Evolutionary conservation across 2,888 invertebrate genomes (phyloP).

Genomic region (Caradrina kadenii): DNA sequence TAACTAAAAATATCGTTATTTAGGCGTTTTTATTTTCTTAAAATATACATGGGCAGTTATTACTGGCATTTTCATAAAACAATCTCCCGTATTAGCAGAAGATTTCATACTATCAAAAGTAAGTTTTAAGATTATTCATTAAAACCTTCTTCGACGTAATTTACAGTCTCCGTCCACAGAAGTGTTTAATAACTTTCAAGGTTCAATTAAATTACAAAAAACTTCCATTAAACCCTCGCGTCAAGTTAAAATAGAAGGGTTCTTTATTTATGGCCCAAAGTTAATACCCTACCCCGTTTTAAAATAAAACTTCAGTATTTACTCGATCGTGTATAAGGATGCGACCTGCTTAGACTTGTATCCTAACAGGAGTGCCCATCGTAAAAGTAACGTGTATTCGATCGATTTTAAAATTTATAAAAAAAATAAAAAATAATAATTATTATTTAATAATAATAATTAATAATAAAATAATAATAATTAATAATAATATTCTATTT

Average conservation of each 20-base stretch:
- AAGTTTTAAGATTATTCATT: neutral
- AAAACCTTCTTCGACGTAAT: neutral
- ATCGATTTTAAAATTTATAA: neutral
- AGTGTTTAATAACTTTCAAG: neutral
- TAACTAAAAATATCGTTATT: too few relatives aligned
- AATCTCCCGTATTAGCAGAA: too few relatives aligned
- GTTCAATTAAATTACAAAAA: neutral
- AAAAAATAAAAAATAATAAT: too few relatives aligned
- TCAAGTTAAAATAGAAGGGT: neutral
- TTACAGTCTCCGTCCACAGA: neutral
- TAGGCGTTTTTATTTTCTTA: too few relatives aligned
- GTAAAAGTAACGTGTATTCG: neutral
- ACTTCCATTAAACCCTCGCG: neutral
- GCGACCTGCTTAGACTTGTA: neutral
- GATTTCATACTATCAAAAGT: too few relatives aligned
- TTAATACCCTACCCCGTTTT: neutral
- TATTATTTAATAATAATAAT: too few relatives aligned
- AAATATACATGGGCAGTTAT: too few relatives aligned
- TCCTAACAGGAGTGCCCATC: neutral
- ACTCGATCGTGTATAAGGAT: conserved; percentile 1
- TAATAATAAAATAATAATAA: too few relatives aligned
- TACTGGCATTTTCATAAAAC: too few relatives aligned
- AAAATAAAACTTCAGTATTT: conserved; percentile 16
- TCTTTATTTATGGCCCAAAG: conserved; percentile 2
- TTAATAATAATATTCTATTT: too few relatives aligned